Conservation (phyloP, 2,888 invertebrate genomes). For the Carcina quercana region DNA sequence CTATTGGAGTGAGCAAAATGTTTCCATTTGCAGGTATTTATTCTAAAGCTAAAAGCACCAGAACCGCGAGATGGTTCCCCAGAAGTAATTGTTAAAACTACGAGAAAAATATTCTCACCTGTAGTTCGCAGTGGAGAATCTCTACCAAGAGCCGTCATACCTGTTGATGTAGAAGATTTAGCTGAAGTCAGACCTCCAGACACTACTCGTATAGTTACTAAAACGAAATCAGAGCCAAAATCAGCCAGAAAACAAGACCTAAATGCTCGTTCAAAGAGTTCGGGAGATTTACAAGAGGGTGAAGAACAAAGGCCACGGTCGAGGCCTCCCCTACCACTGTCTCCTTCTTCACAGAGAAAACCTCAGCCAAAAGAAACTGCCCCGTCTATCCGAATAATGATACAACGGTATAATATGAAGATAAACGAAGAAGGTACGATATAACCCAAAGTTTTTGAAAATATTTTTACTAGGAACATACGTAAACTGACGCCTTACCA, state of each 20-base stretch:
- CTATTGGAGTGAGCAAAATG: not conserved
- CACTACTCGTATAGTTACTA: conserved; percentile 10
- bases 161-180: conserved; percentile 54
- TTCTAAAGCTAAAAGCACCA: conserved; percentile 58
- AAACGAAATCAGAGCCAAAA: conserved; percentile 29
- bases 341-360: conserved; percentile 74
- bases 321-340: conserved; percentile 75
- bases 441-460: not conserved
- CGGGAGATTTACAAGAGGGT: conserved; percentile 48
- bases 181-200: conserved; percentile 44
- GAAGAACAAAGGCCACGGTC: conserved; percentile 49
- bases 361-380: conserved; percentile 77
- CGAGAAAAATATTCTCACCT: conserved; percentile 85
- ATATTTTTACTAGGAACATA: not conserved
- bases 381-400: conserved; percentile 81
- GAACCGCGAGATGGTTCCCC: conserved; percentile 55
- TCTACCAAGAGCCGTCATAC: conserved; percentile 67
- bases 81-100: conserved; percentile 86
- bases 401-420: conserved; percentile 80
- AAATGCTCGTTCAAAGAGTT: conserved; percentile 37
- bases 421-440: conserved; percentile 73
- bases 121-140: conserved; percentile 75
- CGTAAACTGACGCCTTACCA: not conserved
- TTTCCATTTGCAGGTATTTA: conserved; percentile 42
- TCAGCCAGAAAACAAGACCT: conserved; percentile 31